These are phyloP conservation scores for Subacronicta megacephala DNA, from an alignment of 2,888 invertebrate species.

Conservation along the genomic window DNA sequence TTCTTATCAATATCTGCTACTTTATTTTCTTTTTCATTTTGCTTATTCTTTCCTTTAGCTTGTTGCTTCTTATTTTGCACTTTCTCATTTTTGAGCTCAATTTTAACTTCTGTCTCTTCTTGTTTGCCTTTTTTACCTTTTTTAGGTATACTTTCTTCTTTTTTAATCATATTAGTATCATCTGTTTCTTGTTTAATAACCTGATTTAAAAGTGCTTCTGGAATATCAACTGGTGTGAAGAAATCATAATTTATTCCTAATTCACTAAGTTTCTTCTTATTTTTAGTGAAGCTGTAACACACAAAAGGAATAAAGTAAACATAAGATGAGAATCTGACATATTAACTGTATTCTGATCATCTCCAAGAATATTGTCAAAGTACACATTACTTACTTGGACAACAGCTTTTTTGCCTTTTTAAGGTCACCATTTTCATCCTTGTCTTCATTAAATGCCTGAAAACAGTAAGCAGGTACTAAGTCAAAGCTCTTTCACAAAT, in stretches of 20 bases:
- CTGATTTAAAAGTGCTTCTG: slow-evolving; percentile 66
- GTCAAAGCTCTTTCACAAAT: not conserved
- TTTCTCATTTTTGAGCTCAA: slow-evolving; percentile 31
- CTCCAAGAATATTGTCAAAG: slow-evolving; percentile 2
- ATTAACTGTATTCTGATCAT: not conserved
- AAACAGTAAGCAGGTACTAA: not conserved
- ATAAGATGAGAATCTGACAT: not conserved
- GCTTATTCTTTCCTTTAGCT: slow-evolving; percentile 32
- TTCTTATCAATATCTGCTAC: slow-evolving; percentile 28
- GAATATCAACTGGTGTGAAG: slow-evolving; percentile 86
- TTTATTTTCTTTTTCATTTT: slow-evolving; percentile 45
- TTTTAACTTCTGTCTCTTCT: slow-evolving; percentile 29
- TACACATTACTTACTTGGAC: slow-evolving; percentile 69
- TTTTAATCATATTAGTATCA: slow-evolving; percentile 36
- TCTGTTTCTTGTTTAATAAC: slow-evolving; percentile 53
- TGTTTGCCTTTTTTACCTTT: slow-evolving; percentile 35
- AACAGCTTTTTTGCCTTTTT: slow-evolving; percentile 78
- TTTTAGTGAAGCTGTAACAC: slow-evolving; percentile 79
- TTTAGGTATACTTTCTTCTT: slow-evolving; percentile 41
- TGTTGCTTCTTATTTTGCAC: slow-evolving; percentile 17
- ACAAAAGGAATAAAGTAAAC: not conserved
- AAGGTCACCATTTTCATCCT: slow-evolving; percentile 75
- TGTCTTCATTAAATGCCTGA: slow-evolving; percentile 77
- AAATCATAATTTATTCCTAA: slow-evolving; percentile 88
- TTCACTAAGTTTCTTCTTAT: slow-evolving; percentile 81